Base-by-base conservation (phyloP, 2,113 vertebrate species). In the Calidris pygmaea region DNA sequence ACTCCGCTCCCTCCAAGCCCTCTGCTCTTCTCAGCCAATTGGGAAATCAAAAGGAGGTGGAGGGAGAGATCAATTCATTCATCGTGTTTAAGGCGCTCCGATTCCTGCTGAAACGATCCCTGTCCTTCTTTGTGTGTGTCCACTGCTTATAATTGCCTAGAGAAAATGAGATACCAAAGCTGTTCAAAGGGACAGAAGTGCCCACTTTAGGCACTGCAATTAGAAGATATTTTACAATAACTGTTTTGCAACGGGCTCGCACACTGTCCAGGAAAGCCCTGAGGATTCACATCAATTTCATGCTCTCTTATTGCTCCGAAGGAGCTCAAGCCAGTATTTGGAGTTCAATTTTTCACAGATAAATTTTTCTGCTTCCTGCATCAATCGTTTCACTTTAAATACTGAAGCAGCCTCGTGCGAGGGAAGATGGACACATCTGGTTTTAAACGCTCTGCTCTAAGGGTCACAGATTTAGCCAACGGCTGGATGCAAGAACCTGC, bases 281-380 rank as follows among this genome's bases (percentile, higher is more conserved):
- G 96, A 98, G 98, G 97, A 98, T 98, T 99, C 98, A 98, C 98
- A 98, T 98, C 98, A 98, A 99, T 99, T 99, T 99, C 98, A 98
- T 96, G 98, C 98, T 97, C 91, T 98, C 98, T 98, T 98, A 98
- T 98, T 98, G 98, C 98, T 97, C 96, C 26, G 56, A 79, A 96
- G 29, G 94, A 98, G 98, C 98, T 98, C 96, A 98, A 98, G 97
- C 95, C 98, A 97, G 98, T 97, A 97, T 98, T 98, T 98, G 98
- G 97, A 98, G 98, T 98, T 98, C 97, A 98, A 97, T 98, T 98
- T 97, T 98, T 98, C 98, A 98, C 97, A 98, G 98, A 98, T 98
- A 98, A 56, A 77, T 79, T 97, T 97, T 97, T 72, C 92, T 50
- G 93, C 93, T 96, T 96, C 95, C 83, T 93, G 94, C 94, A 96